Base-by-base conservation (phyloP, 1,140 invertebrate genomes). In the Apocrypta bakeri region DNA sequence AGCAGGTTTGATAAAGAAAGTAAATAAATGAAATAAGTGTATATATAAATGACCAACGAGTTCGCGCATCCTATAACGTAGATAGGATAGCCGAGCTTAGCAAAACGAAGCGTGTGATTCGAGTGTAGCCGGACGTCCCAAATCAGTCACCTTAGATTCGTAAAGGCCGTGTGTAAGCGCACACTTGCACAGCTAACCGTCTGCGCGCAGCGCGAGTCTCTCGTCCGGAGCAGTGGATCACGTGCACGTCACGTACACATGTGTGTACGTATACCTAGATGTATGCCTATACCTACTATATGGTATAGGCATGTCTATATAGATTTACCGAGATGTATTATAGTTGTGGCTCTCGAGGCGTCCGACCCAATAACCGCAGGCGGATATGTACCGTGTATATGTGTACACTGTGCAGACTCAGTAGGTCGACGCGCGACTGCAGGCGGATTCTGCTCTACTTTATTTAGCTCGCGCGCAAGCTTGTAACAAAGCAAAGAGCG, bases 381-480 rank as follows among this genome's bases (percentile, higher is more conserved):
- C 71, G 8, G 33, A n/a, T n/a, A n/a, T n/a, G n/a, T n/a, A n/a
- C n/a, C n/a, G 69, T 24, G 42, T 48, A 17, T 4, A 6, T n/a
- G 27, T 66, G 64, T 66, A 21, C n/a, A 24, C 14, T 66, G 29
- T n/a, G 21, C 1, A 1, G 24, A 33, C 27, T 27, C 64, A 79
- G 64, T 79, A 56, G 77, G 77, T 77, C 63, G 75, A 64, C 25
- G 12, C 42, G 42, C 64, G 40, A 56, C 27, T 24, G 64, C 48
- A n/a, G 25, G 24, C 63, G 63, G 56, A 76, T 76, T 78, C 33
- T 68, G 66, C 77, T 79, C 64, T 21, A 69, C 64, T 69, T 79
- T 79, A 24, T 24, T 66, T 1, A 2, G 17, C 37, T 7, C 40
- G 31, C 31, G 27, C 68, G 68, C 31, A 17, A n/a, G 48, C 48